Evolutionary conservation across 2,113 vertebrate species (phyloP).

Genomic region (Ailurus styani): DNA sequence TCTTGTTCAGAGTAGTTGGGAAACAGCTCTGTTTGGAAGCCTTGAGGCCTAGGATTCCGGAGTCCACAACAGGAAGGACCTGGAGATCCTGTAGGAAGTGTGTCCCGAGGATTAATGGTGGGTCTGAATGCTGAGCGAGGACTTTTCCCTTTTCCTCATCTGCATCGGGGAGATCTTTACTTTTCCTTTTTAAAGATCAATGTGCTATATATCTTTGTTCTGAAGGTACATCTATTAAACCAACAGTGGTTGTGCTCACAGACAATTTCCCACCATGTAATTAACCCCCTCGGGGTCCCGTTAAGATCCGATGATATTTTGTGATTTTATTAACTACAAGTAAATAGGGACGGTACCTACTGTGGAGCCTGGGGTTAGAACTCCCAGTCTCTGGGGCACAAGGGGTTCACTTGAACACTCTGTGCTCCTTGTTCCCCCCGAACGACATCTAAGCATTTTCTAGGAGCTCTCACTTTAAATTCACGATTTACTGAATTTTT

Average conservation of each 20-base stretch:
- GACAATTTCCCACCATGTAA: conserved; percentile 50
- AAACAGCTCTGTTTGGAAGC: background rate
- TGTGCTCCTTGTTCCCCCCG: accelerated
- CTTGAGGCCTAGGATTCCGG: background rate
- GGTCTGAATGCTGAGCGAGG: conserved; percentile 35
- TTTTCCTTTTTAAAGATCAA: conserved; percentile 61
- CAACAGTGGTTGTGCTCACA: background rate
- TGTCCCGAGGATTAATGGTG: conserved; percentile 46
- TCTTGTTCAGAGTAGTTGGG: background rate
- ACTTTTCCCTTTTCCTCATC: conserved; percentile 47
- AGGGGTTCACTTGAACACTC: background rate
- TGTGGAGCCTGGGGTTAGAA: background rate
- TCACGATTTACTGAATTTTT: background rate
- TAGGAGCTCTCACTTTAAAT: background rate
- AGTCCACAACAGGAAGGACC: conserved; percentile 59
- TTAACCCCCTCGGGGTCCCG: conserved; percentile 62
- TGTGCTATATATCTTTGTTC: conserved; percentile 33
- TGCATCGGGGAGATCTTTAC: conserved; percentile 45
- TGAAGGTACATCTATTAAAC: conserved; percentile 62
- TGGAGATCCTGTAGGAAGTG: conserved; percentile 44
- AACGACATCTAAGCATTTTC: background rate
- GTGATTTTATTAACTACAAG: conserved; percentile 56
- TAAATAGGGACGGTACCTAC: background rate
- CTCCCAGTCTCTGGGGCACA: background rate
- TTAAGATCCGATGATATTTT: conserved; percentile 60